Evolutionary conservation across 2,113 vertebrate species (phyloP).

Genomic region (Bubo scandiacus): DNA sequence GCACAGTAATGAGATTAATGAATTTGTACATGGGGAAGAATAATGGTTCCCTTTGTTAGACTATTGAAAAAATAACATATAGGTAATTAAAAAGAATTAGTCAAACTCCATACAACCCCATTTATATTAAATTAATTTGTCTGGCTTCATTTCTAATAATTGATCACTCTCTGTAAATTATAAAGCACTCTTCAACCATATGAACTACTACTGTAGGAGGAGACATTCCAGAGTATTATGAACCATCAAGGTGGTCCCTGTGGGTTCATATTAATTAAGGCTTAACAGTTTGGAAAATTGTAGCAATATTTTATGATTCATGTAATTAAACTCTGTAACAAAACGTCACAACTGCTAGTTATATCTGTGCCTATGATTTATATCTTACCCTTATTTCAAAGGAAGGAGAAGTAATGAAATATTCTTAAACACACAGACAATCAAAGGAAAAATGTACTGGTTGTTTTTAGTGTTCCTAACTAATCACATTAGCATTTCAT

Average conservation of each 20-base stretch:
- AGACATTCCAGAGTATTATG: slow-evolving; percentile 72
- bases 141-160: slow-evolving; percentile 83
- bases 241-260: slow-evolving; percentile 79
- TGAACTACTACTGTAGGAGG: slow-evolving; percentile 62
- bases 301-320: slow-evolving; percentile 85
- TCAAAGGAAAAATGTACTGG: slow-evolving; percentile 45
- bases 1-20: slow-evolving; percentile 99
- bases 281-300: slow-evolving; percentile 85
- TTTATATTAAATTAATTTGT: slow-evolving; percentile 99
- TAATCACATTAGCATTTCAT: slow-evolving; percentile 46
- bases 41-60: slow-evolving; percentile 83
- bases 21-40: slow-evolving; percentile 84
- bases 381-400: slow-evolving; percentile 72
- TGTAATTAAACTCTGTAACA: slow-evolving; percentile 83
- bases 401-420: slow-evolving; percentile 73
- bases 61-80: slow-evolving; percentile 92
- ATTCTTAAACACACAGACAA: slow-evolving; percentile 64
- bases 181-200: slow-evolving; percentile 67
- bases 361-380: slow-evolving; percentile 79
- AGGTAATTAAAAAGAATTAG: slow-evolving; percentile 99
- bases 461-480: slow-evolving; percentile 32
- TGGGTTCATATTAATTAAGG: slow-evolving; percentile 84
- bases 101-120: slow-evolving; percentile 90
- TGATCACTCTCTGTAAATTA: slow-evolving; percentile 79
- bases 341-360: slow-evolving; percentile 80